Evolutionary conservation across 2,113 vertebrate species (phyloP).

Genomic region (Caloenas nicobarica): DNA sequence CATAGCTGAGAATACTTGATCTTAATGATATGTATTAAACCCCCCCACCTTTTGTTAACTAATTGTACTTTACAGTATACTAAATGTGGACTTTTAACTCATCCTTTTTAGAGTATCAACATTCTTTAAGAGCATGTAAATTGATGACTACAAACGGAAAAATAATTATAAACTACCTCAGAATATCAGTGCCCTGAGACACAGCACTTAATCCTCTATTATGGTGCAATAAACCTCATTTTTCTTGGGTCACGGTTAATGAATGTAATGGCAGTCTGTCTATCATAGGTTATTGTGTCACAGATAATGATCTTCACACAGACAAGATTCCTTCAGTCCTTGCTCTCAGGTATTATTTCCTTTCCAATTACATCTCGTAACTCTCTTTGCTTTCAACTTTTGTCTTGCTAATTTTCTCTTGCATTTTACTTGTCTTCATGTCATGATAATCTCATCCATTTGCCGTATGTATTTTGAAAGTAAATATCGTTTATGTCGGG

Average conservation of each 20-base stretch:
- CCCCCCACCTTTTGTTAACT: not conserved
- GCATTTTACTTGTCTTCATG: not conserved
- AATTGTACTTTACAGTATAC: not conserved
- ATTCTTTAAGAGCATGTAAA: not conserved
- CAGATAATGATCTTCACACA: slow-evolving; percentile 17
- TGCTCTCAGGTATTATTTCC: slow-evolving; percentile 3
- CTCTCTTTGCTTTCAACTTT: not conserved
- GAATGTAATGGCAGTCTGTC: not conserved
- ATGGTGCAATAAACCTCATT: slow-evolving; percentile 25
- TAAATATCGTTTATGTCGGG: not conserved
- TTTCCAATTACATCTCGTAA: not conserved
- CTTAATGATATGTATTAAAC: not conserved
- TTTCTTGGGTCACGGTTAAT: not conserved
- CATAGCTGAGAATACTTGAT: not conserved
- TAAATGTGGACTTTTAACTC: not conserved
- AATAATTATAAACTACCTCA: not conserved
- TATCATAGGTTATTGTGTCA: not conserved
- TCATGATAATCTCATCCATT: not conserved
- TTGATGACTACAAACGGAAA: not conserved
- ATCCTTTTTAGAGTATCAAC: not conserved
- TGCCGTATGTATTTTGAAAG: not conserved
- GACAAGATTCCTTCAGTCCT: not conserved
- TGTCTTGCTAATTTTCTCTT: not conserved
- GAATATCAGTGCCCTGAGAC: not conserved
- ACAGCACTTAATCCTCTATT: not conserved